Evolutionary conservation across 2,797 vertebrate species (phyloP), one percentile per base, ranked within the genome.

Genomic region (Iguana delicatissima): DNA sequence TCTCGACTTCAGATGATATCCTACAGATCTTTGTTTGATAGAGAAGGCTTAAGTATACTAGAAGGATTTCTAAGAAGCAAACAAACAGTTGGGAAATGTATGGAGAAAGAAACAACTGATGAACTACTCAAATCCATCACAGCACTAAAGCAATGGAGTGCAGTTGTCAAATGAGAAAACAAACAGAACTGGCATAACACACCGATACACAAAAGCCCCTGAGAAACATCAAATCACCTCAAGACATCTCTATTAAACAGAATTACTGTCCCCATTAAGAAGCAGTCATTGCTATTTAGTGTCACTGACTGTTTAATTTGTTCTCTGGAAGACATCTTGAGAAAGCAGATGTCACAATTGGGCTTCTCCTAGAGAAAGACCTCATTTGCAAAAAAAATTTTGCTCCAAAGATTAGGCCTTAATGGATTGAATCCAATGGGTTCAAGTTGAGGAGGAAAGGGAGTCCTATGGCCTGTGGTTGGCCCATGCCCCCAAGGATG

Each of bases 191-290:
- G 1, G 84, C 74, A 4, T 84, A 92, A 93, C 91, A 95, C 62
- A 88, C 84, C 89, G 93, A 91, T 29, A 90, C 18, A 91, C 90
- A 91, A 95, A 94, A 92, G 86, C 80, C 87, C 90, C 92, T 89
- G 89, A 93, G 92, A 86, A 91, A 91, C 89, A 90, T 91, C 95
- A 96, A 95, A 96, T 96, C 92, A 93, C 93, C 72, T 85, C 91
- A 94, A 92, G 95, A 95, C 95, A 91, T 90, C 85, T 80, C 90
- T 90, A 95, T 94, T 96, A 96, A 94, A 92, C 82, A 96, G 93
- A 95, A 93, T 96, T 95, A 96, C 91, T 89, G 93, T 92, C 85
- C 84, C 93, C 84, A 94, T 95, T 94, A 96, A 95, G 93, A 93
- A 95, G 92, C 90, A 92, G 90, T 94, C 92, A 94, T 95, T 92